Evolutionary conservation across 2,888 invertebrate genomes (phyloP).

Genomic region (Acronicta alni): DNA sequence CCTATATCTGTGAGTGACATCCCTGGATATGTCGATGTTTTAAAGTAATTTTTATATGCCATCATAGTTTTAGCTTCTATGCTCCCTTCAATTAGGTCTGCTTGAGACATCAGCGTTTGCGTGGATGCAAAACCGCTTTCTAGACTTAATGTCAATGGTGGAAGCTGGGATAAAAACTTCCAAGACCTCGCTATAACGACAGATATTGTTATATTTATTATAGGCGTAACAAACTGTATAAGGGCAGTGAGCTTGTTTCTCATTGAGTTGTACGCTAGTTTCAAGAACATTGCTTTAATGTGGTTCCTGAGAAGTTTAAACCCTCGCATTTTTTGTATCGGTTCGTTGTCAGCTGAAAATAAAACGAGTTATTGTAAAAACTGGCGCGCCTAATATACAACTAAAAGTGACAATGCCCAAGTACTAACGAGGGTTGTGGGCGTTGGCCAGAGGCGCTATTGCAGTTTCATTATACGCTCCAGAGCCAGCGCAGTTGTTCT

Average conservation of each 20-base stretch:
- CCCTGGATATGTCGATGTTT: slow-evolving; percentile 64
- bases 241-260: slow-evolving; percentile 79
- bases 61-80: slow-evolving; percentile 70
- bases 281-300: slow-evolving; percentile 84
- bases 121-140: slow-evolving; percentile 78
- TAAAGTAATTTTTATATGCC: slow-evolving; percentile 78
- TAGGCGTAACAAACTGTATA: slow-evolving; percentile 83
- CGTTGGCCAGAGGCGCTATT: slow-evolving; percentile 67
- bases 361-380: slow-evolving; percentile 13
- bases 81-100: slow-evolving; percentile 65
- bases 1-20: slow-evolving; percentile 77
- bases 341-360: slow-evolving; percentile 73
- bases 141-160: slow-evolving; percentile 88
- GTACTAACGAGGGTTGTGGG: slow-evolving; percentile 55
- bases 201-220: slow-evolving; percentile 82
- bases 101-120: slow-evolving; percentile 75
- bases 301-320: slow-evolving; percentile 78
- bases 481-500: slow-evolving; percentile 49
- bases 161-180: slow-evolving; percentile 88
- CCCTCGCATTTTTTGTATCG: slow-evolving; percentile 79
- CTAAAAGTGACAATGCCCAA: not conserved
- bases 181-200: slow-evolving; percentile 82
- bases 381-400: not conserved
- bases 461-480: slow-evolving; percentile 63
- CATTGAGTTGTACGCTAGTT: slow-evolving; percentile 77